Evolutionary conservation across 2,888 invertebrate genomes (phyloP).

Genomic region (Griposia aprilina): DNA sequence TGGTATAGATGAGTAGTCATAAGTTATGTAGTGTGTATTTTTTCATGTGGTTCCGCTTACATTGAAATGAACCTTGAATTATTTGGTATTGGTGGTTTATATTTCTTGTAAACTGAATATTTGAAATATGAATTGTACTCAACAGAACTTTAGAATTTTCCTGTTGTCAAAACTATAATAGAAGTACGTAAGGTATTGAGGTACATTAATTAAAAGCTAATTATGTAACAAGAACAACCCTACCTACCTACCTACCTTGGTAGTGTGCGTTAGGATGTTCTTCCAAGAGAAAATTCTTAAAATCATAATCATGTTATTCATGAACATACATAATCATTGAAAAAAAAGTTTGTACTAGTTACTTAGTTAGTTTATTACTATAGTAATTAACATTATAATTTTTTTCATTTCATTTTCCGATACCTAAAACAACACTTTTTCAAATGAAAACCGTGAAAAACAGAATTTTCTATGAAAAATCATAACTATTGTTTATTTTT

Average conservation of each 20-base stretch:
- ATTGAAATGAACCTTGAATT: constrained; percentile 2
- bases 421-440: not conserved
- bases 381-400: not conserved
- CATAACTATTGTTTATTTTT: constrained; percentile 18
- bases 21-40: constrained; percentile 2
- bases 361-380: too few relatives aligned
- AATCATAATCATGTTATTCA: not conserved
- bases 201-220: not conserved
- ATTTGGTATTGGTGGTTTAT: not conserved
- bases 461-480: not conserved
- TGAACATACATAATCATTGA: not conserved
- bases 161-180: not conserved
- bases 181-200: not conserved
- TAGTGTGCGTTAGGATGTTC: not conserved
- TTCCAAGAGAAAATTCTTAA: not conserved
- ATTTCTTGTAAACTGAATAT: not conserved
- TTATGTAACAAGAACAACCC: not conserved
- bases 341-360: too few relatives aligned
- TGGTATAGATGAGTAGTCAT: constrained; percentile 9
- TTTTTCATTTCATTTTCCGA: not conserved
- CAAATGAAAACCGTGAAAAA: not conserved
- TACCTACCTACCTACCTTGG: too few relatives aligned
- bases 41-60: constrained; percentile 28
- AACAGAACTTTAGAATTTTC: not conserved
- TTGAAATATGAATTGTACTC: not conserved